Percentiles rank a stretch among this genome's conserved stretches.
Conservation (phyloP, 2,888 invertebrate species). For the Mongoloraphidia duomilia region DNA sequence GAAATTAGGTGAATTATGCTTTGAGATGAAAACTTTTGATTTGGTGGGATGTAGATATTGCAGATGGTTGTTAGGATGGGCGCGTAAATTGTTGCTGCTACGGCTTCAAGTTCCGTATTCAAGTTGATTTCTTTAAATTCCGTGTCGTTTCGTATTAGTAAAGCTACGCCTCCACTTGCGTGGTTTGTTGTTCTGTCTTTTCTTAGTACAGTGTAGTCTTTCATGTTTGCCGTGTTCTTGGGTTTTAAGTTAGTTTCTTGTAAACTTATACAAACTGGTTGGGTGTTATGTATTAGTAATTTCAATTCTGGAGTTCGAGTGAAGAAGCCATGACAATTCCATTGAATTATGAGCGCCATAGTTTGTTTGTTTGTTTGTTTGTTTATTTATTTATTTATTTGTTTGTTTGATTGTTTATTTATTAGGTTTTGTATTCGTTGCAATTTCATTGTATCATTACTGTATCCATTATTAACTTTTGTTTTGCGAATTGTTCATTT, state of each 20-base stretch:
- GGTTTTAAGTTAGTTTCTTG: constrained; percentile 2
- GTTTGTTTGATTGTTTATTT: no score
- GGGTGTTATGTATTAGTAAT: not conserved
- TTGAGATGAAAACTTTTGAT: not conserved
- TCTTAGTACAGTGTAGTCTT: not conserved
- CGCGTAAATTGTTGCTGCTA: not conserved
- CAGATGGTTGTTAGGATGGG: not conserved
- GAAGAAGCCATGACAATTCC: constrained; percentile 4
- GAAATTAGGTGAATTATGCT: not conserved
- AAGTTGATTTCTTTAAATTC: not conserved
- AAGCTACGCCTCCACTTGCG: constrained; percentile 2
- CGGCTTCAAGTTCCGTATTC: not conserved
- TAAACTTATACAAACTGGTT: not conserved
- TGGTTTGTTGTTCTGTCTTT: constrained; percentile 1
- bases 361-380: no score
- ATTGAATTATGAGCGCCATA: not conserved
- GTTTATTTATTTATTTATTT: no score
- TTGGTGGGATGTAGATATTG: not conserved
- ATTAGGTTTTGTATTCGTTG: no score
- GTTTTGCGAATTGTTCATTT: no score
- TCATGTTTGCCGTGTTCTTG: not conserved
- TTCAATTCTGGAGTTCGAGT: not conserved
- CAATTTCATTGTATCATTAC: no score
- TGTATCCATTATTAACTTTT: no score
- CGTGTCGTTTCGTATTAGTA: not conserved